Conservation (phyloP, 2,797 vertebrate species). For the Leptodactylus fallax region DNA sequence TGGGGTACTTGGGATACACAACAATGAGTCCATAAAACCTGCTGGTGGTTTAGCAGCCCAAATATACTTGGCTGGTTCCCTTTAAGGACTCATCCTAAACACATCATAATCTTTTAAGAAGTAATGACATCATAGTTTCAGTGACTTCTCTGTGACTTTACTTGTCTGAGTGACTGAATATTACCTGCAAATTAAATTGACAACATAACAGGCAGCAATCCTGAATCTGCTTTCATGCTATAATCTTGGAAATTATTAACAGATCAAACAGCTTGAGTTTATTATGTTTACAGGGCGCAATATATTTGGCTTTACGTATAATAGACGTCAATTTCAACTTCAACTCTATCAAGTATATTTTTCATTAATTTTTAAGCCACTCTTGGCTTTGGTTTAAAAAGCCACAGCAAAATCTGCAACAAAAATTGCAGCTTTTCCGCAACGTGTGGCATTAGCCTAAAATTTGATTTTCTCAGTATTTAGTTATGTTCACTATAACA, state of each 20-base stretch:
- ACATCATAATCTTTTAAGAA: not conserved
- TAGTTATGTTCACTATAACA: too few species aligned
- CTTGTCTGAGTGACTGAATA: constrained; percentile 3
- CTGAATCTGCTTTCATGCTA: constrained; percentile 2
- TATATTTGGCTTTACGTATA: not conserved
- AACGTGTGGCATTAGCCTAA: too few species aligned
- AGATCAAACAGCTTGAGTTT: not conserved
- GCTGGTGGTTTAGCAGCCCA: too few species aligned
- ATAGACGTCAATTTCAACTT: not conserved
- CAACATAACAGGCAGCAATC: constrained; percentile 34
- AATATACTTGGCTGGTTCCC: too few species aligned
- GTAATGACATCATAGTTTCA: not conserved
- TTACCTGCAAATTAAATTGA: constrained; percentile 40
- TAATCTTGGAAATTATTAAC: not conserved
- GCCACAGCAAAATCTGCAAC: too few species aligned
- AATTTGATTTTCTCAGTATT: too few species aligned
- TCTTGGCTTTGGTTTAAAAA: too few species aligned
- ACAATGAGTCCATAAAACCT: too few species aligned
- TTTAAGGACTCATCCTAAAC: too few species aligned
- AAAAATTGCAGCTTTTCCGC: too few species aligned
- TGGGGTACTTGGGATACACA: too few species aligned
- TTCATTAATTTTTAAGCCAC: too few species aligned
- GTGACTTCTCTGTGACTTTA: constrained; percentile 10
- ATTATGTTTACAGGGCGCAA: constrained; percentile 14
- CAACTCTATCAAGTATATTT: not conserved